Evolutionary conservation across 37 sponge, comb jelly and placozoan genomes (phyloP), one percentile per base, ranked within the genome.

Genomic region (Agelas oroides): DNA sequence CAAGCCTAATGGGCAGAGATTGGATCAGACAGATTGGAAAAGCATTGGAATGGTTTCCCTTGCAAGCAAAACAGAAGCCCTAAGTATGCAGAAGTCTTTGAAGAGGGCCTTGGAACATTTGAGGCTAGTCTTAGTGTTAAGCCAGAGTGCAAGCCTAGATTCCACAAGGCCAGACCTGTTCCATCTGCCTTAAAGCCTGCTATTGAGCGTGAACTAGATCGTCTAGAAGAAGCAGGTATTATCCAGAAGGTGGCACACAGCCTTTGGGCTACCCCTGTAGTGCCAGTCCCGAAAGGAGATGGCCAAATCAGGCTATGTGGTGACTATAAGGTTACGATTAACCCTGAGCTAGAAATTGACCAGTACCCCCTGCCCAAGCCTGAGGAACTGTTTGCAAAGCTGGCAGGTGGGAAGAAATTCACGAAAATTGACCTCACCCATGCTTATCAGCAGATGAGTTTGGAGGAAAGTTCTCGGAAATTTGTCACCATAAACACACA

Each of bases 251-350:
- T 87, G 12, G 67, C 57, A 14, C 67, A 80, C 60, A 71, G 74
- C 30, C 78, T 82, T n/a, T 88, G 89, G 89, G 89, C 83, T 66
- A 36, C 89, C 34, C 83, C 89, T 5, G 68, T 88, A 58, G 89
- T 88, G n/a, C 70, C 82, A 19, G 88, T 87, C n/a, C 52, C 66
- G n/a, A 87, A 87, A 36, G 62, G 62, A 17, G 82, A 88, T 41
- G 77, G 77, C 14, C 13, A 36, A 14, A 66, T 88, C 24, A 54
- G 88, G n/a, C 31, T 88, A 11, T 88, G 88, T 65, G 82, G 88
- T 20, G 88, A 88, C 39, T 88, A 82, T 70, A 81, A 81, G 59
- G 76, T 75, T 16, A 82, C 89, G 20, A 21, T 88, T 20, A 88
- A 88, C 36, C 83, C 83, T 21, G 60, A 36, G 19, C 34, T 88